Conservation (phyloP, 2,888 invertebrate genomes). For the Cheilosia soror region DNA sequence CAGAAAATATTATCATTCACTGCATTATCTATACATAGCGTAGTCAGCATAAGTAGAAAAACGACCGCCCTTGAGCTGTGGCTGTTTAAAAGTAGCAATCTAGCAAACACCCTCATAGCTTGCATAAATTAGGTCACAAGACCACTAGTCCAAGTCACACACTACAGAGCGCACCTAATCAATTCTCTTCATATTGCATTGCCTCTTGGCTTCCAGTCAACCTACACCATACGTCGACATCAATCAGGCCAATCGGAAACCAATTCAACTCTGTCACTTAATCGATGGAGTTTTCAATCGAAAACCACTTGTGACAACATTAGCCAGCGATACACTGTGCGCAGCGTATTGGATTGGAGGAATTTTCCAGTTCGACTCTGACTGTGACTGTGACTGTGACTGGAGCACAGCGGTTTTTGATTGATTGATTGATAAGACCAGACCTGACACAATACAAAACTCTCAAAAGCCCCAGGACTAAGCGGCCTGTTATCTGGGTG, state of each 20-base stretch:
- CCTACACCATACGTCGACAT: constrained; percentile 51
- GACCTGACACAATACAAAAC: constrained; percentile 72
- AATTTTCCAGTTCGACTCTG: constrained; percentile 44
- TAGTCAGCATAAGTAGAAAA: background rate
- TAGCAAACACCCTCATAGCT: constrained; percentile 10
- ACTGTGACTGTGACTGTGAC: background rate
- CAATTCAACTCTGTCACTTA: constrained; percentile 69
- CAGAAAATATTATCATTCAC: too few species aligned
- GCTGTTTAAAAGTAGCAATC: background rate
- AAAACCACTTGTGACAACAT: constrained; percentile 70
- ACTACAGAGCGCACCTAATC: constrained; percentile 1
- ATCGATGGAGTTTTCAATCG: constrained; percentile 53
- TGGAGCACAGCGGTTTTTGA: constrained; percentile 43
- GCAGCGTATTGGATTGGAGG: constrained; percentile 38
- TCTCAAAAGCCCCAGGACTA: constrained; percentile 52
- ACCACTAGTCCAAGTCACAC: constrained; percentile 31
- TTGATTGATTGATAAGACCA: constrained; percentile 74
- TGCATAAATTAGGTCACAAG: constrained; percentile 60
- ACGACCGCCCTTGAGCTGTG: background rate
- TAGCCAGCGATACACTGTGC: constrained; percentile 10
- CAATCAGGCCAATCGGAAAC: constrained; percentile 72
- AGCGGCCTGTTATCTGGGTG: constrained; percentile 21
- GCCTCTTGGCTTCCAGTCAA: constrained; percentile 36
- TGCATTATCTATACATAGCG: too few species aligned
- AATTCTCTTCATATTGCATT: constrained; percentile 27